Evolutionary conservation across 2,113 vertebrate genomes (phyloP).

Genomic region (Arvicanthis niloticus): DNA sequence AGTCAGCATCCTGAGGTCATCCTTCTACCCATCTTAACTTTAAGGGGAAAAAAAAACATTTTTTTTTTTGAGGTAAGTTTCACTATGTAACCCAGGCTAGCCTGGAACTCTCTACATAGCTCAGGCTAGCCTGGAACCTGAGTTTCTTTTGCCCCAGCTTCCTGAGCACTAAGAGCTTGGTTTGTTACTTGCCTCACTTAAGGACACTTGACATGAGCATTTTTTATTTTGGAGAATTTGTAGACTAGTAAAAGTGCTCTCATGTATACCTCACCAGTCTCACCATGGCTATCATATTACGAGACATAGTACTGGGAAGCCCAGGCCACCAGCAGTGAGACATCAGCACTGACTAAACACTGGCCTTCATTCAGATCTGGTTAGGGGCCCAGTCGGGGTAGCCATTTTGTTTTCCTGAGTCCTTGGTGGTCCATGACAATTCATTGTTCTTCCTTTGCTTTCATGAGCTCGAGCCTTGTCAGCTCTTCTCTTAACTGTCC

Average conservation of each 20-base stretch:
- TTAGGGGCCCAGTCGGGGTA: background rate
- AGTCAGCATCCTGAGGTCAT: background rate
- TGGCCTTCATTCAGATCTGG: background rate
- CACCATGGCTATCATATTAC: background rate
- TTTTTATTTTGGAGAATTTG: slow-evolving; percentile 40
- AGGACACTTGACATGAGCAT: background rate
- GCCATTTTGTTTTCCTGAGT: background rate
- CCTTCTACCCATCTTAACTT: background rate
- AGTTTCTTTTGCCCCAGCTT: background rate
- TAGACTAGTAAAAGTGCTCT: background rate
- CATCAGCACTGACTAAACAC: background rate
- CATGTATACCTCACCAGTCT: background rate
- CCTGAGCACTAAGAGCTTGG: background rate
- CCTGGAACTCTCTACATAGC: background rate
- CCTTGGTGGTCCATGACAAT: background rate
- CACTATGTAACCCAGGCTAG: background rate
- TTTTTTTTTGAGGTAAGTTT: background rate
- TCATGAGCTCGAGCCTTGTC: background rate
- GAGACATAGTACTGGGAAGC: background rate
- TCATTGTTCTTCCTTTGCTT: slow-evolving; percentile 2
- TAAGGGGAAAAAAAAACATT: background rate
- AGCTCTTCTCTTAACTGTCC: background rate
- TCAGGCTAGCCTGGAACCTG: background rate
- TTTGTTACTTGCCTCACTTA: background rate
- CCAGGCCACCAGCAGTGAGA: background rate